A percentile compares a stretch with the other conserved stretches of the same genome.
Evolutionary conservation across 2,888 invertebrate genomes (phyloP).

Genomic region (Tetragnatha montana): DNA sequence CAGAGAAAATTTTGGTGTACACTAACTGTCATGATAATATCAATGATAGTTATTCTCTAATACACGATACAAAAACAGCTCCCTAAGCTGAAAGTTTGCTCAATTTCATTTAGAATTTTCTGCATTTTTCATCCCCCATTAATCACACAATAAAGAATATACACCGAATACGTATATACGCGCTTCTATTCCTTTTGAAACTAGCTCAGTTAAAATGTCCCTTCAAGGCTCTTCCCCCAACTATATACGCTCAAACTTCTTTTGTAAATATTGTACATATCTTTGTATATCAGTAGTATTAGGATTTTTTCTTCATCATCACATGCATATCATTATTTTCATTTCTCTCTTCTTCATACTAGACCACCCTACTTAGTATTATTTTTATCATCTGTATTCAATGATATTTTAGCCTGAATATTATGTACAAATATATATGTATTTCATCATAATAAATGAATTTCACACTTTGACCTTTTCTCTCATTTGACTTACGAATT

Average conservation of each 20-base stretch:
- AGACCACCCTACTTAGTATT: not conserved
- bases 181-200: no score
- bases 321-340: not conserved
- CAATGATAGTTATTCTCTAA: no score
- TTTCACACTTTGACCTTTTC: not conserved
- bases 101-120: no score
- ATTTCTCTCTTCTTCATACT: not conserved
- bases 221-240: no score
- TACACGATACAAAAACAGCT: no score
- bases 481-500: not conserved
- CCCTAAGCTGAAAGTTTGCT: no score
- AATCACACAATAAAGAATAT: no score
- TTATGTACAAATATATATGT: not conserved
- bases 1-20: no score
- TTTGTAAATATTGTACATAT: constrained; percentile 1
- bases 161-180: no score
- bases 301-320: not conserved
- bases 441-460: not conserved
- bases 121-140: no score
- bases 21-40: no score
- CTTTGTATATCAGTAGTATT: not conserved
- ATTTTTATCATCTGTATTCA: not conserved
- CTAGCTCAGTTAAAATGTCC: no score
- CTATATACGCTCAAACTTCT: not conserved
- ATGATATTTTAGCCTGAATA: not conserved